These are phyloP conservation scores for Acropora tenuis DNA, from an alignment of 64 coral and sea anemone species.

Conservation along the genomic window DNA sequence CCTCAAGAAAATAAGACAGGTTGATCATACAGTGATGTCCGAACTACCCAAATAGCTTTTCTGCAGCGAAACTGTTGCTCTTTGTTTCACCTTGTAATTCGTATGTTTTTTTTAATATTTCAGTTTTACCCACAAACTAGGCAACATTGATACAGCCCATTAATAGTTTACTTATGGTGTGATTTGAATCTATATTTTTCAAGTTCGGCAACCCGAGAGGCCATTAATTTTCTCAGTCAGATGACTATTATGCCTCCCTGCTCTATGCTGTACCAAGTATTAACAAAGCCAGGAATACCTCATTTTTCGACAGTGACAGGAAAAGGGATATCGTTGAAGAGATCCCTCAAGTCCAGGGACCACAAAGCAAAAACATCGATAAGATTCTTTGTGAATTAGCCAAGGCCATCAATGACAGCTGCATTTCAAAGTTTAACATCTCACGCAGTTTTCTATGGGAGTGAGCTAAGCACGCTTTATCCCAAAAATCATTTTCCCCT, in stretches of 20 bases:
- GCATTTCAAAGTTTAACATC: conserved; percentile 73
- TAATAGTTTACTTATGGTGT: too few species aligned
- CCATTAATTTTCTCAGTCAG: neutral
- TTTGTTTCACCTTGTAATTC: too few species aligned
- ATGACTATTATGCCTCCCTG: conserved; percentile 50
- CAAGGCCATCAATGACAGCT: conserved; percentile 5
- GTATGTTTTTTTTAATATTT: too few species aligned
- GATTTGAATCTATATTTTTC: too few species aligned
- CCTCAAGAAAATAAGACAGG: too few species aligned
- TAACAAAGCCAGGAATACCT: neutral
- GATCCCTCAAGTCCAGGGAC: neutral
- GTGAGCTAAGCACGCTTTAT: conserved; percentile 38
- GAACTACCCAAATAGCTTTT: too few species aligned
- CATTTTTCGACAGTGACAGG: conserved; percentile 15
- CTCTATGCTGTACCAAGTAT: neutral
- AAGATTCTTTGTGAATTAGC: conserved; percentile 62
- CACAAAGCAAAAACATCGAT: neutral
- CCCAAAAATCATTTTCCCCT: conserved; percentile 62
- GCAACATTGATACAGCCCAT: too few species aligned
- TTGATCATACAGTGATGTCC: too few species aligned
- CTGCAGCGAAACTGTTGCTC: too few species aligned
- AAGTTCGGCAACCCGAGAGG: too few species aligned
- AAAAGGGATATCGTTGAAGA: neutral
- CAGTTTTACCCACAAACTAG: too few species aligned
- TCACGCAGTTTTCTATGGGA: conserved; percentile 64